phyloP scores from a whole-genome alignment of 2,797 vertebrate species.

The Fistularia tabacaria region DNA sequence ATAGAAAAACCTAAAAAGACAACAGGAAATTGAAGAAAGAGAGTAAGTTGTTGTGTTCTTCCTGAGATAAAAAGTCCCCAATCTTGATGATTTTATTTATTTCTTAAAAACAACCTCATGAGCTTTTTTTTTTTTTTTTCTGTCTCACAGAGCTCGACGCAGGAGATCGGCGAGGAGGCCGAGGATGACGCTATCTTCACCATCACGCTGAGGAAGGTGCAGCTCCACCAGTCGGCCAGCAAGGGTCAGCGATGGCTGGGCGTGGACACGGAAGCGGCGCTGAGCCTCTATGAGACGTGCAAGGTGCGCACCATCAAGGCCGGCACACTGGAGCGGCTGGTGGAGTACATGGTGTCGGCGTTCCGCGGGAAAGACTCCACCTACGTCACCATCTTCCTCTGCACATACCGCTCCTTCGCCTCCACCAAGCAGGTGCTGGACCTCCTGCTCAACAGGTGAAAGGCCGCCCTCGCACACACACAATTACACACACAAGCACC shows the following conservation, averaged over 20 bases:
- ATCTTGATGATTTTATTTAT: too few species aligned
- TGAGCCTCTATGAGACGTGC: conserved; percentile 94
- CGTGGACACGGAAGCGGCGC: conserved; percentile 87
- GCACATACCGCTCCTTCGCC: conserved; percentile 94
- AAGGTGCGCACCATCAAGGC: conserved; percentile 96
- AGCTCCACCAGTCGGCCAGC: conserved; percentile 87
- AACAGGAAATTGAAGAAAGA: too few species aligned
- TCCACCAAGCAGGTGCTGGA: conserved; percentile 94
- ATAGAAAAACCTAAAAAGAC: too few species aligned
- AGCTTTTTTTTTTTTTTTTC: not conserved
- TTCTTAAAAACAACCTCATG: too few species aligned
- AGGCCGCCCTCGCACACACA: not conserved
- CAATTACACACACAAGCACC: too few species aligned
- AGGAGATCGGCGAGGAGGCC: conserved; percentile 98
- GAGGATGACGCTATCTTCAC: conserved; percentile 95
- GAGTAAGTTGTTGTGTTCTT: too few species aligned
- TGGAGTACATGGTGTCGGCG: conserved; percentile 95
- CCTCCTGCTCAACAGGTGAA: conserved; percentile 90
- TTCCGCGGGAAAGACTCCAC: conserved; percentile 96
- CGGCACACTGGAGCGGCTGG: conserved; percentile 93
- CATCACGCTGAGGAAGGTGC: conserved; percentile 93
- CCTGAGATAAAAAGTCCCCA: too few species aligned
- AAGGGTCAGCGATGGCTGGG: conserved; percentile 97
- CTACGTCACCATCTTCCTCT: conserved; percentile 97
- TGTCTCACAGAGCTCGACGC: conserved; percentile 86